These are phyloP conservation scores for Bostrychus sinensis DNA, from an alignment of 2,113 vertebrate species.

Conservation along the genomic window DNA sequence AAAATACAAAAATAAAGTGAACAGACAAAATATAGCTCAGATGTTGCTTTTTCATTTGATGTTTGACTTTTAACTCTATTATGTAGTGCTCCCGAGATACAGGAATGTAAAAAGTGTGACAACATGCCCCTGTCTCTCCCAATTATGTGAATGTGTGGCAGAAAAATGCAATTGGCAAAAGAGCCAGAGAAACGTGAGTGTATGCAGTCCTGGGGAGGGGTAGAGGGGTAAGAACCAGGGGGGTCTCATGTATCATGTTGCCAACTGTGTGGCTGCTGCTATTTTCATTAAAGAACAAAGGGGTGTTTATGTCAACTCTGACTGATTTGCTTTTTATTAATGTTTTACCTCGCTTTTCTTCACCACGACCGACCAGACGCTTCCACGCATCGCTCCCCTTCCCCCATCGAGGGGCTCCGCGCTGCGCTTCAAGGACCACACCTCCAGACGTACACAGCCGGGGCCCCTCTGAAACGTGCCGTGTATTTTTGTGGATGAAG, in stretches of 20 bases:
- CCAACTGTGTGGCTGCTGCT: constrained; percentile 57
- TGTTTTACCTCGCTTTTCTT: constrained; percentile 55
- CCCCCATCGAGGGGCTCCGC: constrained; percentile 43
- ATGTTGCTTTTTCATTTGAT: too few species aligned
- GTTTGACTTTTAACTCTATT: too few species aligned
- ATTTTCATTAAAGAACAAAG: constrained; percentile 76
- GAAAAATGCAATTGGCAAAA: constrained; percentile 18
- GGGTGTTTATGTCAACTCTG: constrained; percentile 76
- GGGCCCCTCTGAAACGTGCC: constrained; percentile 58
- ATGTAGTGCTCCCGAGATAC: too few species aligned
- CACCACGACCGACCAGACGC: constrained; percentile 28
- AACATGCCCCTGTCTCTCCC: too few species aligned
- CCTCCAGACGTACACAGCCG: constrained; percentile 22
- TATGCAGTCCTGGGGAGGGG: constrained; percentile 40
- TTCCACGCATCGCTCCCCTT: constrained; percentile 30
- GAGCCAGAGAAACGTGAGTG: constrained; percentile 24
- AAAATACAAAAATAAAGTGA: too few species aligned
- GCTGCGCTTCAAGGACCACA: constrained; percentile 44
- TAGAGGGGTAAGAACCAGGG: background rate
- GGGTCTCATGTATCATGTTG: constrained; percentile 61
- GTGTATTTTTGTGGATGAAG: constrained; percentile 49
- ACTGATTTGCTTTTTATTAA: constrained; percentile 79
- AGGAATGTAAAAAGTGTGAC: too few species aligned
- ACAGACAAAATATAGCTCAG: too few species aligned
- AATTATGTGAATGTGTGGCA: constrained; percentile 18